Evolutionary conservation across 2,888 invertebrate species (phyloP).

Genomic region (Altica lythri): DNA sequence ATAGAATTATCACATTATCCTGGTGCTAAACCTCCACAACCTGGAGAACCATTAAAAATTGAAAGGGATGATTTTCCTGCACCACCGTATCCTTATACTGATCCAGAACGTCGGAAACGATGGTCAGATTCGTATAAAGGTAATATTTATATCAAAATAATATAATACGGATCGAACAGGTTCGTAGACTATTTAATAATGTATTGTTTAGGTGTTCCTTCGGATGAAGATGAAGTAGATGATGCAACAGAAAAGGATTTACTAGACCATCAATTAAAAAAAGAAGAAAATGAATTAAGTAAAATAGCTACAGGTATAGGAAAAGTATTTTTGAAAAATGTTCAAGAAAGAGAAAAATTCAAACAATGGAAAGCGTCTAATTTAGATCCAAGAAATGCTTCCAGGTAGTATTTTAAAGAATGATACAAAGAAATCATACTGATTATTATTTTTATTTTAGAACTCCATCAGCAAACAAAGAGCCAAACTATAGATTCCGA

Average conservation of each 20-base stretch:
- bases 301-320: constrained; percentile 94
- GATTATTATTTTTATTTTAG: constrained; percentile 58
- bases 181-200: too few relatives aligned
- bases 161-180: too few relatives aligned
- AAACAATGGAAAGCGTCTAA: constrained; percentile 86
- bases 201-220: constrained; percentile 83
- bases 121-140: constrained; percentile 74
- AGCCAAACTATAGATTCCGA: constrained; percentile 83
- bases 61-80: constrained; percentile 98
- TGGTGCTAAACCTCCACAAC: constrained; percentile 87
- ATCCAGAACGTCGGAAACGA: constrained; percentile 84
- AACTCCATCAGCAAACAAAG: constrained; percentile 90
- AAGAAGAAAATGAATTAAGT: constrained; percentile 87
- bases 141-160: background rate
- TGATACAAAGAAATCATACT: too few relatives aligned
- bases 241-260: constrained; percentile 60
- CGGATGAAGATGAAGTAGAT: constrained; percentile 82
- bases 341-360: constrained; percentile 90
- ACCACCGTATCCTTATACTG: constrained; percentile 96
- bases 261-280: constrained; percentile 67
- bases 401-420: constrained; percentile 60
- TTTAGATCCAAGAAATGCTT: constrained; percentile 96
- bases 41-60: constrained; percentile 85
- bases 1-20: constrained; percentile 96
- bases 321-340: constrained; percentile 90